phyloP scores from a whole-genome alignment of 2,888 invertebrate species.

The Sinodicranocentrus sp. region DNA sequence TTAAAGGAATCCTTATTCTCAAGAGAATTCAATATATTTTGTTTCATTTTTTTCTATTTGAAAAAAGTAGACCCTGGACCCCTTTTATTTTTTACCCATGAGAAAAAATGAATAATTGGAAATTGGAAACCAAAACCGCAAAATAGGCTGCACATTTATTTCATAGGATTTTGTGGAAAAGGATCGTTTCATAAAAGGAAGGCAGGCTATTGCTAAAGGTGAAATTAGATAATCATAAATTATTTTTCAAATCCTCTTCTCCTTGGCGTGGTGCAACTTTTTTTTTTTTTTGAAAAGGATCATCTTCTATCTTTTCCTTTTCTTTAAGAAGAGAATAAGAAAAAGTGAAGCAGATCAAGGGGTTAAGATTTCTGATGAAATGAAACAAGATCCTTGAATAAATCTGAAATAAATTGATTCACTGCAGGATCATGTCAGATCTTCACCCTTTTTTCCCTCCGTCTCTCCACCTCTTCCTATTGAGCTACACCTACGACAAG shows the following conservation, averaged over 20 bases:
- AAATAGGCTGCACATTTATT: slow-evolving; percentile 42
- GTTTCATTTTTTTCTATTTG: too few species aligned
- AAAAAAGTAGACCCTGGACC: too few species aligned
- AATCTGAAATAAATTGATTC: slow-evolving; percentile 65
- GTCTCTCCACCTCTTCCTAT: slow-evolving; percentile 6
- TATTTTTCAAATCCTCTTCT: too few species aligned
- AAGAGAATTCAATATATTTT: too few species aligned
- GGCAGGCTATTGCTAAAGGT: slow-evolving; percentile 4
- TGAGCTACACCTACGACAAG: slow-evolving; percentile 35
- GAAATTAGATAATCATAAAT: slow-evolving; percentile 54
- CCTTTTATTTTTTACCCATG: neutral
- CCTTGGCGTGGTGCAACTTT: too few species aligned
- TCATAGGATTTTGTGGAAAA: neutral
- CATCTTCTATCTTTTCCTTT: neutral
- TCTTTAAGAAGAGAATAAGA: neutral
- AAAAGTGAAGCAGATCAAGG: slow-evolving; percentile 3
- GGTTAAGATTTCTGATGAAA: slow-evolving; percentile 37
- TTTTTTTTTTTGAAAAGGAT: neutral
- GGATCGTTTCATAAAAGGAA: neutral
- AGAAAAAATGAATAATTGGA: slow-evolving; percentile 38
- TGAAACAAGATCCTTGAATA: slow-evolving; percentile 58
- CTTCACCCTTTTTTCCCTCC: slow-evolving; percentile 23
- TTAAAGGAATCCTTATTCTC: too few species aligned
- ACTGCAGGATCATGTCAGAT: slow-evolving; percentile 56
- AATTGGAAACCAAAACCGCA: slow-evolving; percentile 65